Base-by-base conservation (phyloP, 2,888 invertebrate genomes). In the Celastrina argiolus region DNA sequence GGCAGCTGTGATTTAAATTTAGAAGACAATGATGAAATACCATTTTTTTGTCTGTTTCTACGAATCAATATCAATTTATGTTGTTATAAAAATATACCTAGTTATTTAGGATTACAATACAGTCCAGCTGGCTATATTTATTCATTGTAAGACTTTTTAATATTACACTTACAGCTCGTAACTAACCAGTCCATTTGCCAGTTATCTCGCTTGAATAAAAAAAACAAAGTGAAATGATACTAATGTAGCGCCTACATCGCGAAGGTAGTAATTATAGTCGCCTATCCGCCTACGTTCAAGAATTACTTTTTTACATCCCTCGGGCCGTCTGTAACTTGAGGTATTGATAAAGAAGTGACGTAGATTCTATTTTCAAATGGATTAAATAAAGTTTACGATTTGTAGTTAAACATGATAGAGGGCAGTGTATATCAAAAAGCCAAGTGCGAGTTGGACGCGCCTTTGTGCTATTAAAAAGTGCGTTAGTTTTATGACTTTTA, bases 171-270 rank as follows among this genome's bases (percentile, higher is more conserved):
- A 18, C 10, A 16, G 18, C 45, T 12, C 31, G 31, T 51, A 5
- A 51, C 12, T 51, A 26, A 51, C 51, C 26, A 51, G 51, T 51
- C 26, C 12, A 51, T 51, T 22, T 26, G 51, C 51, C 51, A 26
- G 51, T 51, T 51, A 10, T 51, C 22, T 51, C 22, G 26, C 51
- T 51, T 5, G 22, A 51, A 51, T 26, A 51, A 51, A 26, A 51
- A 41, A 51, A 51, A 26, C 22, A 12, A 22, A 45, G 22, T 26
- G 26, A 51, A 51, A 51, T 22, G 51, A 51, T 51, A 51, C 26
- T 51, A 51, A 51, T 51, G 22, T 51, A 51, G 51, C 51, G 51
- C 51, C 51, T 51, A 51, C 51, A 51, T 51, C 51, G 22, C 51
- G 12, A 26, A 22, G 51, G 51, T 51, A 51, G 51, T 51, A 51